Base-by-base conservation (phyloP, 2,888 invertebrate species). In the Gari tellinella region DNA sequence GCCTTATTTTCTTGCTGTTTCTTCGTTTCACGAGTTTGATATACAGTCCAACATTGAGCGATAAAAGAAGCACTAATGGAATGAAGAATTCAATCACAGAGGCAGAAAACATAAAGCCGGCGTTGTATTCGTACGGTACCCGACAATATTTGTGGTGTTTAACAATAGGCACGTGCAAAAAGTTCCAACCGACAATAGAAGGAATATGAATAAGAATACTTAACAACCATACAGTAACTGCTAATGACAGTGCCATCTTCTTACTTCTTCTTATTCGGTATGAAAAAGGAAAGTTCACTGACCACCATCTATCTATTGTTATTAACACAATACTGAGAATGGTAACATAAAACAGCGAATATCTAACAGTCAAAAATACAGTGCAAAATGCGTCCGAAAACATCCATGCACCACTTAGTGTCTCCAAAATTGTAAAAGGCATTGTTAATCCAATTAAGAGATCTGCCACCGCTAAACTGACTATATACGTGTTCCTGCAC, bases 271-370 rank as follows among this genome's bases (percentile, higher is more conserved):
- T 79, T 0, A 84, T 83, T 62, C 87, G 56, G 75, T 89, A 88
- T 8, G 85, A 85, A 60, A 88, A 82, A n/a, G 89, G 89, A 63
- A 84, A 86, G 69, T 87, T 85, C 23, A 88, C 83, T 7, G 86
- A 86, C 84, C 87, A 86, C 88, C 88, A 88, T 23, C 88, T 70
- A 65, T 89, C 89, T 0, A 86, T 65, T 14, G 86, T 86, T 53
- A 88, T 86, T 17, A 88, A 70, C 63, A 89, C 80, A 41, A 88
- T 86, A 72, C 88, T 89, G 21, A 87, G 68, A 23, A 89, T 69
- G 1, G 88, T 87, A 17, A 86, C 81, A 69, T 87, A 86, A 31
- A 80, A 76, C 15, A 88, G 49, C 1, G 89, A 83, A 57, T 80
- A 78, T 48, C 82, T 70, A 25, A 86, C 23, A 19, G 83, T 81